phyloP scores from a whole-genome alignment of 2,888 invertebrate species.

The Lepidocyrtinus sp. region DNA sequence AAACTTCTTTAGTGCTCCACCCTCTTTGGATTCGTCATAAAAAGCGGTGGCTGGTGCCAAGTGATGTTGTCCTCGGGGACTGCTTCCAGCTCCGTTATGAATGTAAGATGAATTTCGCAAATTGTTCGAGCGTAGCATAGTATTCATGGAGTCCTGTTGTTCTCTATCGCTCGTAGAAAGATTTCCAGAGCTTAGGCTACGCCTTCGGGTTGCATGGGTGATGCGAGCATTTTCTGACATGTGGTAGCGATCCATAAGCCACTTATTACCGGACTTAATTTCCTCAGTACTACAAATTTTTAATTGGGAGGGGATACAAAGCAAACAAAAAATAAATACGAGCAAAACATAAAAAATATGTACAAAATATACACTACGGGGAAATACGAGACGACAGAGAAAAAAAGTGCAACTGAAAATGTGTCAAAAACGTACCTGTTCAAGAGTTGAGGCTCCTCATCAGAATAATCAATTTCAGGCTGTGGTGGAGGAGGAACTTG shows the following conservation, averaged over 20 bases:
- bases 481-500: conserved; percentile 81
- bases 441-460: conserved; percentile 78
- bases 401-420: not conserved
- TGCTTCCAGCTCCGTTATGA: conserved; percentile 48
- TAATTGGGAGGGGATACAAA: conserved; percentile 1
- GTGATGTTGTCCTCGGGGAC: conserved; percentile 42
- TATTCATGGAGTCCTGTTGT: conserved; percentile 25
- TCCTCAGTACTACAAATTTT: conserved; percentile 43
- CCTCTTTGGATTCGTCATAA: conserved; percentile 38
- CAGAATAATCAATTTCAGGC: conserved; percentile 92
- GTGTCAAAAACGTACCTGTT: conserved; percentile 56
- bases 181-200: conserved; percentile 42
- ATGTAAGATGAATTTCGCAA: conserved; percentile 34
- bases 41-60: conserved; percentile 36
- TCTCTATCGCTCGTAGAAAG: conserved; percentile 41
- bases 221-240: conserved; percentile 65
- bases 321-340: conserved; percentile 22
- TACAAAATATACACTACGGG: conserved; percentile 24
- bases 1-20: conserved; percentile 65
- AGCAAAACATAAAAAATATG: conserved; percentile 38
- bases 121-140: conserved; percentile 33
- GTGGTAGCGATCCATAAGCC: conserved; percentile 69
- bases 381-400: conserved; percentile 15
- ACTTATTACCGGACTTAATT: conserved; percentile 63
- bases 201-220: conserved; percentile 31